phyloP scores from a whole-genome alignment of 2,113 vertebrate species.

The Protobothrops flavoviridis region DNA sequence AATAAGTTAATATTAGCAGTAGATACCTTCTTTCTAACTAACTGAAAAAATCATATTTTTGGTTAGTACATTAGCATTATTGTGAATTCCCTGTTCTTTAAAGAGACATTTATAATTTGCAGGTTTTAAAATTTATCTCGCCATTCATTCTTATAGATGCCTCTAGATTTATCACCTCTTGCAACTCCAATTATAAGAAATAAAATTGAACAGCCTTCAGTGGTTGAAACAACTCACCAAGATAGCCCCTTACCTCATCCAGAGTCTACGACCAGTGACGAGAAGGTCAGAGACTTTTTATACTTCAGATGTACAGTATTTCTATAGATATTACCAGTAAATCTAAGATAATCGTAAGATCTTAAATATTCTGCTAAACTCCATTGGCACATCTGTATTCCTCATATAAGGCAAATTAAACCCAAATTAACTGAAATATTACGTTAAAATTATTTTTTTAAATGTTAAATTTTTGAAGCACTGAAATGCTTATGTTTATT shows the following conservation, averaged over 20 bases:
- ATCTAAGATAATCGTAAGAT: neutral
- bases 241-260: conserved; percentile 96
- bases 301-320: neutral
- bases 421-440: neutral
- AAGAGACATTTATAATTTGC: conserved; percentile 7
- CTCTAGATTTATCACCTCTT: conserved; percentile 96
- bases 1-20: neutral
- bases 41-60: neutral
- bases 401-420: neutral
- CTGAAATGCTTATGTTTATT: neutral
- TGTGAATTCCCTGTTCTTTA: neutral
- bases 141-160: conserved; percentile 76
- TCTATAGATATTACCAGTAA: neutral
- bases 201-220: conserved; percentile 86
- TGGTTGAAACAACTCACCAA: conserved; percentile 86
- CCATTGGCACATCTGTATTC: neutral
- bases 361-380: neutral
- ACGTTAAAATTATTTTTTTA: neutral
- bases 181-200: conserved; percentile 93
- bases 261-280: conserved; percentile 95
- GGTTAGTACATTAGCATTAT: neutral
- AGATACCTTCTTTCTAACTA: neutral
- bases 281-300: conserved; percentile 79
- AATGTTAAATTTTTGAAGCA: neutral
- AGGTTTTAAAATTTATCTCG: conserved; percentile 38